phyloP scores from a whole-genome alignment of 2,888 invertebrate genomes.

The Pollenia griseotomentosa region DNA sequence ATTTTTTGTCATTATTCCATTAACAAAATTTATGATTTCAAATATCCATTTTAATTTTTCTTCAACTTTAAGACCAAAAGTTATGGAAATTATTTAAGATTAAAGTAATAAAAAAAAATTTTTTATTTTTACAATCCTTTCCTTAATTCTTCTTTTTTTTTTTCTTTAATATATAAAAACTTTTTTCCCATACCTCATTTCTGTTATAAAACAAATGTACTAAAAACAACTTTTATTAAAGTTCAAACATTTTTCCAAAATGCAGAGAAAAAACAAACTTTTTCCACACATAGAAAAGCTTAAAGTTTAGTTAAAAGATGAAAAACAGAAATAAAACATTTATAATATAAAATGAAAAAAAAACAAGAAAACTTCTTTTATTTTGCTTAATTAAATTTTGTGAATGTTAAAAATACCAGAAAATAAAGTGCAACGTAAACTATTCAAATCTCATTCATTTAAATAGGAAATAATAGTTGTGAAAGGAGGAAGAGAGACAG shows the following conservation, averaged over 20 bases:
- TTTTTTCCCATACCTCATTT: conserved; percentile 1
- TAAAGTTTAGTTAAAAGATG: conserved; percentile 55
- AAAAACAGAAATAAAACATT: conserved; percentile 47
- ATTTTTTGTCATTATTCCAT: too few relatives aligned
- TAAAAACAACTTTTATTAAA: conserved; percentile 44
- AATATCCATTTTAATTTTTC: too few relatives aligned
- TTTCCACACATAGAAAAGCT: conserved; percentile 37
- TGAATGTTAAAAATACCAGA: conserved; percentile 70
- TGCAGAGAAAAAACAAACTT: conserved; percentile 14
- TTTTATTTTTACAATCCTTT: background rate
- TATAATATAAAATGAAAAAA: conserved; percentile 32
- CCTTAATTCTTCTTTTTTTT: background rate
- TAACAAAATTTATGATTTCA: too few relatives aligned
- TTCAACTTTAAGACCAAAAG: background rate
- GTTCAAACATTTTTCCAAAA: conserved; percentile 33
- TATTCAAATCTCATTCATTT: conserved; percentile 67
- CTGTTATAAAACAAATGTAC: conserved; percentile 8
- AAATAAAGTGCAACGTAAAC: conserved; percentile 74
- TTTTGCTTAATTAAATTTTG: conserved; percentile 76
- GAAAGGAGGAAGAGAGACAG: background rate
- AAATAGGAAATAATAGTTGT: conserved; percentile 43
- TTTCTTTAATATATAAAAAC: background rate
- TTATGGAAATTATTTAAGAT: background rate
- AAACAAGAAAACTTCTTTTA: conserved; percentile 54
- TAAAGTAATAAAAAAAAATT: background rate